These are phyloP conservation scores for Rhopilema esculentum DNA, from an alignment of 30 jellyfish, hydroid and myxozoan genomes.

Conservation along the genomic window DNA sequence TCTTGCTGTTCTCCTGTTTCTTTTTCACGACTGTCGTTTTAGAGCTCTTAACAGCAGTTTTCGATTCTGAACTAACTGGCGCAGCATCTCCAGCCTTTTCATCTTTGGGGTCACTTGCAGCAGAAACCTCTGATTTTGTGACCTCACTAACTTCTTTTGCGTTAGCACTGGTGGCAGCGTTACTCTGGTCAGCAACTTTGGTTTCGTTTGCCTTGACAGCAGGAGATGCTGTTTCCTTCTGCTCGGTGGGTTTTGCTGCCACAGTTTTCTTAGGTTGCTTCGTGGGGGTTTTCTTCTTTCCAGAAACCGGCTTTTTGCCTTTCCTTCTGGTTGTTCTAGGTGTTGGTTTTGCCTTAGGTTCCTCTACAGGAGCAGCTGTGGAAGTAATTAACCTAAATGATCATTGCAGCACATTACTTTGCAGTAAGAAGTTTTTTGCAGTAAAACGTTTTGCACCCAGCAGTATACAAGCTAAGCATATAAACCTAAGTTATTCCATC, in stretches of 20 bases:
- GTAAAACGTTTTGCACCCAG: too few relatives aligned
- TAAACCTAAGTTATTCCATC: too few relatives aligned
- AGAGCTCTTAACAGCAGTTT: not conserved
- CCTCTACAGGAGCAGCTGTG: not conserved
- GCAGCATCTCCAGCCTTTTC: conserved; percentile 1
- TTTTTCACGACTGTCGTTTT: conserved; percentile 52
- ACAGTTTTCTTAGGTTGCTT: conserved; percentile 22
- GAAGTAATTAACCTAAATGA: too few relatives aligned
- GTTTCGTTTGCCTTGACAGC: conserved; percentile 14
- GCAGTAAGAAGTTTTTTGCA: too few relatives aligned
- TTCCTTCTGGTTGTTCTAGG: conserved; percentile 22
- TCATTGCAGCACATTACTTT: too few relatives aligned
- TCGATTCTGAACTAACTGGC: not conserved
- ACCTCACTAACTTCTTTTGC: not conserved
- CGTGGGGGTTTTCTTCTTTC: conserved; percentile 44
- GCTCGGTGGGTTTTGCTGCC: conserved; percentile 1
- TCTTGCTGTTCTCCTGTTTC: conserved; percentile 57
- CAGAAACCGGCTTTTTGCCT: conserved; percentile 24
- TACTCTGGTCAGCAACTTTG: conserved; percentile 35
- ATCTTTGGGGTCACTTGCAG: not conserved
- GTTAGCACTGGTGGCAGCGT: conserved; percentile 8
- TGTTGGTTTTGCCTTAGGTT: conserved; percentile 24
- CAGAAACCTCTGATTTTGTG: conserved; percentile 10
- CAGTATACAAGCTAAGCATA: too few relatives aligned
- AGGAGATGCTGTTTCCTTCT: not conserved